Evolutionary conservation across 2,888 invertebrate genomes (phyloP), one percentile per base, ranked within the genome.

Genomic region (Monochamus alternatus): DNA sequence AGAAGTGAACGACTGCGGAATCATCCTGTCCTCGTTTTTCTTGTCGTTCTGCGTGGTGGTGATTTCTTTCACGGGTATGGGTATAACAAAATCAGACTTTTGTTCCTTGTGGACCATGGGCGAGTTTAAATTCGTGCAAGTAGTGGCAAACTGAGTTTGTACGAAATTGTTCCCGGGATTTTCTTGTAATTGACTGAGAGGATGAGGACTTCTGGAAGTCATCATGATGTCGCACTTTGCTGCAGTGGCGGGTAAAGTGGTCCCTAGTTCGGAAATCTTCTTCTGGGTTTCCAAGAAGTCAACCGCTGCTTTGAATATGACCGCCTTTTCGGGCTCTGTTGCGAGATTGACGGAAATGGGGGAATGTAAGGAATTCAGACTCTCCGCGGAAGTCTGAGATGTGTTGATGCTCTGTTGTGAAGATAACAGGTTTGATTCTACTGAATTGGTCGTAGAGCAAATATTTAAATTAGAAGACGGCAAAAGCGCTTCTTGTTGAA

Each of bases 1-100:
- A 84, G 94, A 93, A 9, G 95, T 94, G 82, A 96, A 91, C 64
- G 95, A 93, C 86, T 94, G 94, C 70, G 91, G 94, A 89, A 92
- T 92, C 91, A 93, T 92, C 58, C 82, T 89, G 85, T 86, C 91
- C 85, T 90, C 89, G 64, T 85, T 87, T 76, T 89, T 88, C 81
- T 89, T 89, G 71, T 88, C 87, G 59, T 88, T 72, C 88, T 90
- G 71, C 68, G 81, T 47, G 3, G 84, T 73, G 4, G 87, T 78
- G 69, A 85, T 81, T 67, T 86, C 85, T 76, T 86, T 85, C n/a
- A 86, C 85, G 59, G 85, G 81, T 66, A 85, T 79, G 31, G 85
- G 84, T 78, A 84, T 81, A 22, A 83, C 80, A 77, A 81, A 84
- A 60, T 84, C 83, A 58, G 81, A 73, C 73, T 79, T 82, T 74